Percentiles rank a stretch among this genome's conserved stretches.
These are phyloP conservation scores for Cygnus olor DNA, from an alignment of 2,797 vertebrate genomes.

Conservation along the genomic window DNA sequence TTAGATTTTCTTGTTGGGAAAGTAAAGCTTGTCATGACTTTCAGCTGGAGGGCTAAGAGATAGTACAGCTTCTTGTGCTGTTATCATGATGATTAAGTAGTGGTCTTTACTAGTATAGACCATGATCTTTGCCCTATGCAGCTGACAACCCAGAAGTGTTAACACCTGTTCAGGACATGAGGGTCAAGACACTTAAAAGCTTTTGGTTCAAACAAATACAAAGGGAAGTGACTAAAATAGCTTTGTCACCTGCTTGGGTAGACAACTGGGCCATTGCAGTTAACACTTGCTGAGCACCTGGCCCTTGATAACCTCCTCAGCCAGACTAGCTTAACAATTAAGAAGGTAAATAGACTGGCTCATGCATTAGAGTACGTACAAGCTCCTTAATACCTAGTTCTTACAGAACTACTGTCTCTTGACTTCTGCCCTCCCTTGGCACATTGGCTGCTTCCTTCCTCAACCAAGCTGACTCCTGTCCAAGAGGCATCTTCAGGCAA, in stretches of 20 bases:
- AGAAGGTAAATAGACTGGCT: constrained; percentile 38
- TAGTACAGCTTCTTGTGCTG: neutral
- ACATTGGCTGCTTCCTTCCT: neutral
- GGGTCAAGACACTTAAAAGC: constrained; percentile 50
- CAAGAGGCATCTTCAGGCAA: neutral
- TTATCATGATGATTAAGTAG: neutral
- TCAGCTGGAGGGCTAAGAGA: neutral
- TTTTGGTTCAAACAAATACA: neutral
- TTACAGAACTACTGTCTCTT: neutral
- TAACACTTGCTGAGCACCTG: neutral
- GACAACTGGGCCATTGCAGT: neutral
- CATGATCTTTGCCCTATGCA: neutral
- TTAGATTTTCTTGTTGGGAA: neutral
- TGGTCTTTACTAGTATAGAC: neutral
- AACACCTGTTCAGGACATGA: neutral
- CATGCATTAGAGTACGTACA: neutral
- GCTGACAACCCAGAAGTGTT: neutral
- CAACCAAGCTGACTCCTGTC: neutral
- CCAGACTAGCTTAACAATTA: constrained; percentile 62
- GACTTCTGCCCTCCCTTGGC: neutral
- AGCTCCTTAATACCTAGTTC: constrained; percentile 25
- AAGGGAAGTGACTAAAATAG: constrained; percentile 16
- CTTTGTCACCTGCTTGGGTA: constrained; percentile 4
- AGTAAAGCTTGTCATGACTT: neutral
- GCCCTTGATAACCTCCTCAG: neutral